A percentile compares a stretch with the other conserved stretches of the same genome.
Evolutionary conservation across 2,888 invertebrate genomes (phyloP).

Genomic region (Graphium colonna): DNA sequence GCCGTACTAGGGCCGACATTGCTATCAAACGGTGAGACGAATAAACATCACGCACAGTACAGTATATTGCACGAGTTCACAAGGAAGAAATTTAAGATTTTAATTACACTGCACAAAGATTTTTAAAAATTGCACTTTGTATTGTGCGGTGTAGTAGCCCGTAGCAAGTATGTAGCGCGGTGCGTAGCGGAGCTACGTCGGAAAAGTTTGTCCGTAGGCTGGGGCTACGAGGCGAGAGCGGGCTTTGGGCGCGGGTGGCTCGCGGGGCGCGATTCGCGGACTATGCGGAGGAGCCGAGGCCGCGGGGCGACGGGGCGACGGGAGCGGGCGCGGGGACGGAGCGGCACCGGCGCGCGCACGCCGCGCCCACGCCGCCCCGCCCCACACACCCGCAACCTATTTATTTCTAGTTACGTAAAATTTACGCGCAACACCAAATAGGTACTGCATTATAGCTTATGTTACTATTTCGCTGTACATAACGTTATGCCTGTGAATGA

Average conservation of each 20-base stretch:
- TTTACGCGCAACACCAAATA: conserved; percentile 78
- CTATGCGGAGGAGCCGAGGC: conserved; percentile 51
- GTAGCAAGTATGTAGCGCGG: conserved; percentile 42
- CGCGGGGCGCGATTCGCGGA: conserved; percentile 70
- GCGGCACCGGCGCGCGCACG: conserved; percentile 62
- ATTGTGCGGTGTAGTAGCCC: conserved; percentile 30
- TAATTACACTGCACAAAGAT: conserved; percentile 57
- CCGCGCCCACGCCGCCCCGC: conserved; percentile 72
- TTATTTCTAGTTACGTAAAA: conserved; percentile 81
- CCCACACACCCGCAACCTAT: conserved; percentile 79
- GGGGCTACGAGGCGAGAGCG: conserved; percentile 49
- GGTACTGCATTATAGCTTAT: conserved; percentile 71
- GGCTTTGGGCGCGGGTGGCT: conserved; percentile 62
- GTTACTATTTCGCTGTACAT: conserved; percentile 39
- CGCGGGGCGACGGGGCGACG: conserved; percentile 32
- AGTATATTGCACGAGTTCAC: conserved; percentile 57
- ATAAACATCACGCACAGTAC: conserved; percentile 71
- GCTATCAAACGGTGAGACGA: conserved; percentile 67
- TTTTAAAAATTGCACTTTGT: conserved; percentile 38
- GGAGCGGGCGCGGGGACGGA: conserved; percentile 27
- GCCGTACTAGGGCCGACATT: conserved; percentile 80
- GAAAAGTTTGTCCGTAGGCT: conserved; percentile 59
- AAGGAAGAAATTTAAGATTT: conserved; percentile 30
- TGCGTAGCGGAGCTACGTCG: conserved; percentile 50
- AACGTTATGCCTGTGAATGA: conserved; percentile 11